Base-by-base conservation (phyloP, 2,113 vertebrate genomes). In the Nerophis ophidion region DNA sequence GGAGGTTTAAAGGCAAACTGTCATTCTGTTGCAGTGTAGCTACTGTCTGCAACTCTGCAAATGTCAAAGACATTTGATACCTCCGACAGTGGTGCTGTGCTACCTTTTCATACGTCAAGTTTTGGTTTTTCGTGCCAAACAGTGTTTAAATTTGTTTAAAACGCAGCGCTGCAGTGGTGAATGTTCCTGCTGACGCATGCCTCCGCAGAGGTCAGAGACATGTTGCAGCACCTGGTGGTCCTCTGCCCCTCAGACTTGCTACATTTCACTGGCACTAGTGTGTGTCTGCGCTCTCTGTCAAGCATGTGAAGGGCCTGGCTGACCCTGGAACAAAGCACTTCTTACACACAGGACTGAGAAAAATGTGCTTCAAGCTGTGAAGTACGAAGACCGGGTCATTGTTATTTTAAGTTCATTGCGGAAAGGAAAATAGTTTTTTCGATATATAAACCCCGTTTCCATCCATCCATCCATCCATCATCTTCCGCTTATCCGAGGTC, bases 171-270 rank as follows among this genome's bases (percentile, higher is more conserved):
- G 26, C 26, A 26, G 38, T 40, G 1, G 10, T 10, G 7, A 40
- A 50, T 6, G 60, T 58, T 60, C 61, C 16, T 72, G 74, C 72
- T 74, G 66, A 5, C 46, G 49, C 65, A 55, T 11, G 72, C 63
- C 74, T 84, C 66, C 69, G 62, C 53, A 44, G 40, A 44, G 40
- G 40, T 44, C 40, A 44, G 10, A 12, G 40, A 44, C 40, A 44
- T 12, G 40, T 44, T 0, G 36, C 63, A 69, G 68, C 74, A 66
- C 69, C 76, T 60, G 81, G 78, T 75, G 78, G 72, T 79, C 70
- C 17, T 67, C 40, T 57, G 70, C 66, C 75, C 70, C 66, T 64
- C 64, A 71, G 65, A 66, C 75, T 58, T 65, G 70, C 61, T 48
- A 57, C 70, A 55, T 77, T 68, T 75, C 40, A 3, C 61, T 70